Evolutionary conservation across 2,797 vertebrate species (phyloP), one percentile per base, ranked within the genome.

Genomic region (Pangasius djambal): DNA sequence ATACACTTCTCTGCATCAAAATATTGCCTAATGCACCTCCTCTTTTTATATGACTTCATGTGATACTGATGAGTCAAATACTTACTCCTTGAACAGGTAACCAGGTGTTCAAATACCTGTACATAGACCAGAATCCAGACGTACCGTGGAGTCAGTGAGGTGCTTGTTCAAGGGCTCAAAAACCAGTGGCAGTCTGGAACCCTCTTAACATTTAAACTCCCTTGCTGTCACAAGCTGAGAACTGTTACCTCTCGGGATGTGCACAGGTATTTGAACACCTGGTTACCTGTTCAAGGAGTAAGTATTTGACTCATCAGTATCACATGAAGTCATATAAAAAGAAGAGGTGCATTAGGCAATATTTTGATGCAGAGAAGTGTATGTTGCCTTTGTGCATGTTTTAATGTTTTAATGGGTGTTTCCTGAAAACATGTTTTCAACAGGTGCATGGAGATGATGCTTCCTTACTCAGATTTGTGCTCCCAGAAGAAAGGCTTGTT

Each of bases 401-500:
- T 40, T 72, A 72, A 72, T 40, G n/a, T n/a, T n/a, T n/a, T n/a
- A n/a, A n/a, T n/a, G 20, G 57, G 15, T 22, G 18, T 81, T 57
- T 37, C 52, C 2, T 79, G 3, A 40, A 40, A 82, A 40, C 1
- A 55, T 0, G 12, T n/a, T 63, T 48, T 12, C 16, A 72, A 40
- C 1, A 55, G 28, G 10, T 1, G 6, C 25, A 75, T 8, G 2
- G 15, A n/a, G 13, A 31, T n/a, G 28, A 52, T 69, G 63, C 44
- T 4, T 69, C 28, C 97, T 96, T 94, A 99, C 99, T 97, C 97
- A 0, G 97, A 95, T 6, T 50, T 94, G 2, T 97, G 97, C 94
- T 99, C 97, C 97, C 97, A 99, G 94, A 97, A 99, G 96, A 98
- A 99, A 0, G 99, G 98, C 57, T 94, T 92, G 94, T 98, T 98